Evolutionary conservation across 2,888 invertebrate genomes (phyloP), one percentile per base, ranked within the genome.

Genomic region (Ornithoptera alexandrae): DNA sequence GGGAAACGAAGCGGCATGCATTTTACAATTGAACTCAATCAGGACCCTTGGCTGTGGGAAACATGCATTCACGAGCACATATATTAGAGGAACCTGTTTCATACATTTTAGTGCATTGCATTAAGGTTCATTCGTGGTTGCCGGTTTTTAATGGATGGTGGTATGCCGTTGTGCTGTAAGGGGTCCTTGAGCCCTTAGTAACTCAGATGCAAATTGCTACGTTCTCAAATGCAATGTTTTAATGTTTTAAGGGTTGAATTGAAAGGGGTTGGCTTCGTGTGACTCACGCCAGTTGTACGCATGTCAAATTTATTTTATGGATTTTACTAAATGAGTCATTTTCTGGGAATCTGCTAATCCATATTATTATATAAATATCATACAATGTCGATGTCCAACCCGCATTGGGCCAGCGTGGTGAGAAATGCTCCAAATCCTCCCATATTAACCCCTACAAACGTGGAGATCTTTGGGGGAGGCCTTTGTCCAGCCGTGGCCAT

Each of bases 21-120:
- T 36, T 46, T 53, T 50, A 67, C 64, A 64, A 64, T 69, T 60
- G 62, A 69, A 65, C 56, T 62, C 65, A 62, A 62, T 65, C 69
- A 57, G 57, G 65, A 30, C 62, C 64, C 69, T 17, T 1, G 18
- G 53, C 53, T n/a, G 53, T 53, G 53, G 53, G 53, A 53, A 53
- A 53, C 53, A 17, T 53, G 53, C 53, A n/a, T 17, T 10, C 15
- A 53, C 53, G 4, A 18, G 12, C 17, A 53, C 53, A 53, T 5
- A 53, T 2, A 50, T 50, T 50, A 17, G 24, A 24, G 17, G 50
- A 2, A 15, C 50, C 15, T 50, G 10, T 7, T 39, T 6, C 39
- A 39, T 39, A 39, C 39, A 53, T n/a, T 15, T 53, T 53, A n/a
- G 5, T 53, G 15, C 53, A 17, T 53, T 53, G 53, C 17, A 1